Evolutionary conservation across 1,140 invertebrate species (phyloP).

Genomic region (Pseudomyrmex cubaensis): DNA sequence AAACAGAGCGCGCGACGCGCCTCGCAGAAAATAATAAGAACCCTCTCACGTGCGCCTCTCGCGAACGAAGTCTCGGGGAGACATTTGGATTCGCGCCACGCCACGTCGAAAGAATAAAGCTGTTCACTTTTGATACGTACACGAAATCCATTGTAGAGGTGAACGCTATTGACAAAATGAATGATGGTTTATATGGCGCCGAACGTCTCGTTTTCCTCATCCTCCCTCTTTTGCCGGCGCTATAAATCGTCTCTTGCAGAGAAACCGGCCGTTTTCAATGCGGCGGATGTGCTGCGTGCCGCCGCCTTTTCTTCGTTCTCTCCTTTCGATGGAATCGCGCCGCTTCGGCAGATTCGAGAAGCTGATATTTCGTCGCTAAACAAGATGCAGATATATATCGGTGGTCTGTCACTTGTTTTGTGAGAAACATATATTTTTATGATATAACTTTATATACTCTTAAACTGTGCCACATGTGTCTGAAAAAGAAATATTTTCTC

Average conservation of each 20-base stretch:
- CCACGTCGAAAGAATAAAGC: constrained; percentile 78
- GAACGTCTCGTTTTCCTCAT: constrained; percentile 60
- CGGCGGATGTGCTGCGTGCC: constrained; percentile 64
- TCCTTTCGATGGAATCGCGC: constrained; percentile 62
- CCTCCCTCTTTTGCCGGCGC: constrained; percentile 64
- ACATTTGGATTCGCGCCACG: constrained; percentile 77
- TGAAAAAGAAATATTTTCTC: too few species aligned
- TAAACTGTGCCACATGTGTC: too few species aligned
- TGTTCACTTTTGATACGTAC: constrained; percentile 76
- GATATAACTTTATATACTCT: too few species aligned
- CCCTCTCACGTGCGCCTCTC: constrained; percentile 40
- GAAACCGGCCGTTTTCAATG: constrained; percentile 67
- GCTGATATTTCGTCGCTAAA: constrained; percentile 26
- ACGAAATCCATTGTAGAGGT: constrained; percentile 76
- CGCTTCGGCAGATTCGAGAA: constrained; percentile 52
- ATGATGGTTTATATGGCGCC: constrained; percentile 81
- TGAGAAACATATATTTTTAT: background rate
- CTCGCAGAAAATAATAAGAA: constrained; percentile 70
- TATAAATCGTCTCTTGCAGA: constrained; percentile 78
- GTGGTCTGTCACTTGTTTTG: background rate
- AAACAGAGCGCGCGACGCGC: constrained; percentile 33
- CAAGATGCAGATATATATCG: background rate
- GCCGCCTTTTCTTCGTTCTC: constrained; percentile 7
- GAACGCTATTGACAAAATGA: constrained; percentile 81
- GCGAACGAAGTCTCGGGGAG: constrained; percentile 40